Evolutionary conservation across 2,113 vertebrate species (phyloP).

Genomic region (Odontophorus gujanensis): DNA sequence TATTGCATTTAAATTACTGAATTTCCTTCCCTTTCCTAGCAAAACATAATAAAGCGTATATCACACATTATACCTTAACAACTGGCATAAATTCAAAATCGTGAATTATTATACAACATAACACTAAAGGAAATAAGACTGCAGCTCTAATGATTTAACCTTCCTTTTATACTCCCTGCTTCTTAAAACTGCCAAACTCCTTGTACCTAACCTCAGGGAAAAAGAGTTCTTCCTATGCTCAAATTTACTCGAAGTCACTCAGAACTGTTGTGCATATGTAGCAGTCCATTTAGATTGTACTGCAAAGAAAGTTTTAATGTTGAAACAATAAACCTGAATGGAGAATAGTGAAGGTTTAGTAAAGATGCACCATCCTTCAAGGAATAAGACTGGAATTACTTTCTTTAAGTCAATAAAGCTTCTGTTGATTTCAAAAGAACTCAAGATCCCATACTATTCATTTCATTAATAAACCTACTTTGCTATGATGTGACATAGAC

Average conservation of each 20-base stretch:
- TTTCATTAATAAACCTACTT: not conserved
- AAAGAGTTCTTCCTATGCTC: not conserved
- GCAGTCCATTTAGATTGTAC: not conserved
- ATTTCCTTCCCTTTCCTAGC: not conserved
- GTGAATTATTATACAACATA: not conserved
- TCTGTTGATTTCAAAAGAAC: not conserved
- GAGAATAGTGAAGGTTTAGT: not conserved
- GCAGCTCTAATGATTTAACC: not conserved
- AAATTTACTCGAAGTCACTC: not conserved
- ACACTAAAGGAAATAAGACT: not conserved
- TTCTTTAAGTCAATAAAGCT: not conserved
- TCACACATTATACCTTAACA: not conserved
- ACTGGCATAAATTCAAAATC: not conserved
- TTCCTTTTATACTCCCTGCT: not conserved
- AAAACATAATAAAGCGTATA: not conserved
- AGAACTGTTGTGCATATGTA: not conserved
- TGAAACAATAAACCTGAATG: not conserved
- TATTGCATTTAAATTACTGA: not conserved
- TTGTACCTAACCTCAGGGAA: not conserved
- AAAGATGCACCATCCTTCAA: not conserved
- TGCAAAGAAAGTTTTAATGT: not conserved
- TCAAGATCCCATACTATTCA: not conserved
- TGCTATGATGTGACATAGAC: not conserved
- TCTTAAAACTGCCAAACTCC: not conserved
- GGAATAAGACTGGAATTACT: not conserved